Conservation (phyloP, 2,888 invertebrate species). For the Drosophila merina region DNA sequence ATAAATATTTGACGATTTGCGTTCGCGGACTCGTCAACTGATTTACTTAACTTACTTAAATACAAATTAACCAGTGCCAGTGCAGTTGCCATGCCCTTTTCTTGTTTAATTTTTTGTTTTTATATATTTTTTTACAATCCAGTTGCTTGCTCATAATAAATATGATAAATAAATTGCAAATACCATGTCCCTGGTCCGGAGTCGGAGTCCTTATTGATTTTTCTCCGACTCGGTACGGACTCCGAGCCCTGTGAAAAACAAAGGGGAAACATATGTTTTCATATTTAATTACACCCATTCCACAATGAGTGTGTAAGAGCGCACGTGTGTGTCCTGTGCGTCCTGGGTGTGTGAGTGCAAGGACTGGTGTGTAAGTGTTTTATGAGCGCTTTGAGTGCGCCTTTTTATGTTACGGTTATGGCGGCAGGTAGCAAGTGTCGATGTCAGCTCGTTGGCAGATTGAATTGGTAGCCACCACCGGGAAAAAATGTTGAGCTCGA, state of each 20-base stretch:
- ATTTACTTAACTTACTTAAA: slow-evolving; percentile 66
- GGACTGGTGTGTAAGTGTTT: slow-evolving; percentile 55
- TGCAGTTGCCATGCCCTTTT: slow-evolving; percentile 24
- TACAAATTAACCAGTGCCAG: slow-evolving; percentile 57
- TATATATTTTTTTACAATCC: slow-evolving; percentile 4
- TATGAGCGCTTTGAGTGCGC: slow-evolving; percentile 53
- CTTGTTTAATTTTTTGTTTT: not conserved
- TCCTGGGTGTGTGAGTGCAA: slow-evolving; percentile 3
- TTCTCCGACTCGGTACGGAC: slow-evolving; percentile 24
- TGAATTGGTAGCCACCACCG: slow-evolving; percentile 9
- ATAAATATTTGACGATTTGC: slow-evolving; percentile 66
- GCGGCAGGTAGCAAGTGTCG: slow-evolving; percentile 36
- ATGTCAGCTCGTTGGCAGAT: slow-evolving; percentile 33
- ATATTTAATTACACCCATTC: slow-evolving; percentile 71
- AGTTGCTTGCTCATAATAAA: slow-evolving; percentile 32
- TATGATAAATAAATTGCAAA: slow-evolving; percentile 48
- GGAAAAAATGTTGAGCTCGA: slow-evolving; percentile 17
- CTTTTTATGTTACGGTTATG: slow-evolving; percentile 46
- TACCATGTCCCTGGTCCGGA: slow-evolving; percentile 25
- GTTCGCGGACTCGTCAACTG: slow-evolving; percentile 56
- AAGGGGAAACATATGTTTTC: slow-evolving; percentile 62
- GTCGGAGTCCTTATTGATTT: slow-evolving; percentile 66
- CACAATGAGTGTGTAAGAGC: slow-evolving; percentile 47
- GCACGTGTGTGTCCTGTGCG: slow-evolving; percentile 10
- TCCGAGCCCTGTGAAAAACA: slow-evolving; percentile 47